Conservation (phyloP, 2,797 vertebrate species). For the Chrysolophus pictus region DNA sequence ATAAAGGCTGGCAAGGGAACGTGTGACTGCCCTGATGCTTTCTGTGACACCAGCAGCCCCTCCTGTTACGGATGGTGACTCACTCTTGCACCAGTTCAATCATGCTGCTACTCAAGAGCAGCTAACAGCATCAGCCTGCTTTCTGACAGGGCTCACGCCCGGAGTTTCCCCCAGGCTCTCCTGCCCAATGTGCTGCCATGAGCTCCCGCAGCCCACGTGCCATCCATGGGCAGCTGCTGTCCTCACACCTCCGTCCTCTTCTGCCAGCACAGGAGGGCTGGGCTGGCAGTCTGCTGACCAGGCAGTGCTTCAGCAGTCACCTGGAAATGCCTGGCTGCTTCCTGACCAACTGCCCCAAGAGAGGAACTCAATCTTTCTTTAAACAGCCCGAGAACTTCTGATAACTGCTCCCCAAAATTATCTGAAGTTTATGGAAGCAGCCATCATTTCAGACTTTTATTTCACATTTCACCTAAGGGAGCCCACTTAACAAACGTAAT, state of each 20-base stretch:
- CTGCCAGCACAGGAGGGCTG: neutral
- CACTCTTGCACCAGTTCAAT: neutral
- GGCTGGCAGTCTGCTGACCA: fast-evolving
- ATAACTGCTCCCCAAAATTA: neutral
- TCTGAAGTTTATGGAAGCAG: fast-evolving
- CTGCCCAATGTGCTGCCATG: neutral
- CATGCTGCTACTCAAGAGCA: neutral
- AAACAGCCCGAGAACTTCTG: fast-evolving
- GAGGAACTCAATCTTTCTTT: too few relatives aligned
- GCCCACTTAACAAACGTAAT: fast-evolving
- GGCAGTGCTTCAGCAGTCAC: neutral
- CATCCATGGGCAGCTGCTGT: neutral
- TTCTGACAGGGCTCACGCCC: neutral
- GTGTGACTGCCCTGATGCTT: neutral
- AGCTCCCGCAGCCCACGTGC: neutral
- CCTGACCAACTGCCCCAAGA: neutral
- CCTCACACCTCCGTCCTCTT: neutral
- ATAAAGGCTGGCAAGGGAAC: neutral
- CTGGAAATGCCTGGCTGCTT: neutral
- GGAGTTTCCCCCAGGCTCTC: neutral
- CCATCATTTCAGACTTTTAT: fast-evolving
- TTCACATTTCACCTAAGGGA: neutral
- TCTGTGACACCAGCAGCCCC: neutral
- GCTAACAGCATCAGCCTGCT: neutral
- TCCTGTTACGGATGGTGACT: neutral